Evolutionary conservation across 2,797 vertebrate species (phyloP).

Genomic region (Poecilia velifera): DNA sequence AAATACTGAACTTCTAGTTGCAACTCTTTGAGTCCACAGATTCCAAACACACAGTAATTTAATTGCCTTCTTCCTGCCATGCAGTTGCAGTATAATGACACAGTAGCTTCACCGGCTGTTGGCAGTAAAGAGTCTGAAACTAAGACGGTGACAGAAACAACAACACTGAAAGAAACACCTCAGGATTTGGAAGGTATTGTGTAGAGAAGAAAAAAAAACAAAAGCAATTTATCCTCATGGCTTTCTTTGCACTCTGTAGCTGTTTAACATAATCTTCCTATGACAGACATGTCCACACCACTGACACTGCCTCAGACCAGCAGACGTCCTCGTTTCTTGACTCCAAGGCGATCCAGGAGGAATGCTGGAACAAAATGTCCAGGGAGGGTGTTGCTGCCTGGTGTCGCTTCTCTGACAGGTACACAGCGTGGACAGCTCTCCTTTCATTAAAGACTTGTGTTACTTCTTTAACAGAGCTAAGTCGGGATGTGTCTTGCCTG

Average conservation of each 20-base stretch:
- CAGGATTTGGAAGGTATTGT: constrained; percentile 45
- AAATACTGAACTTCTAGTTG: background rate
- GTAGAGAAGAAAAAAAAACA: background rate
- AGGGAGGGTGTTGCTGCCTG: constrained; percentile 53
- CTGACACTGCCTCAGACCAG: constrained; percentile 50
- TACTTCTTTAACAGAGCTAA: background rate
- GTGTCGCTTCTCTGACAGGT: constrained; percentile 74
- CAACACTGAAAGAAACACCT: constrained; percentile 43
- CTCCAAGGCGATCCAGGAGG: constrained; percentile 67
- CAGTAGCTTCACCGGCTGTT: constrained; percentile 7
- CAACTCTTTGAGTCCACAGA: background rate
- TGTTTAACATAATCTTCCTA: constrained; percentile 1
- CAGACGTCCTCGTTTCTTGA: constrained; percentile 72
- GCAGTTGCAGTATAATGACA: constrained; percentile 43
- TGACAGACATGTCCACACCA: constrained; percentile 49
- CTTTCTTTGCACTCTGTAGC: background rate
- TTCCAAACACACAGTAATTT: background rate
- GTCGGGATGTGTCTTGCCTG: background rate
- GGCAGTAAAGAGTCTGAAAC: constrained; percentile 30
- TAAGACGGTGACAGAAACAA: constrained; percentile 22
- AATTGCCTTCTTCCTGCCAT: constrained; percentile 6
- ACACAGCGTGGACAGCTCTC: background rate
- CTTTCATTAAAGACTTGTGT: constrained; percentile 5
- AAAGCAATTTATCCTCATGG: background rate
- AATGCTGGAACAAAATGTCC: constrained; percentile 39